Conservation (phyloP, 1,140 invertebrate genomes). For the Ridgeia piscesae region DNA sequence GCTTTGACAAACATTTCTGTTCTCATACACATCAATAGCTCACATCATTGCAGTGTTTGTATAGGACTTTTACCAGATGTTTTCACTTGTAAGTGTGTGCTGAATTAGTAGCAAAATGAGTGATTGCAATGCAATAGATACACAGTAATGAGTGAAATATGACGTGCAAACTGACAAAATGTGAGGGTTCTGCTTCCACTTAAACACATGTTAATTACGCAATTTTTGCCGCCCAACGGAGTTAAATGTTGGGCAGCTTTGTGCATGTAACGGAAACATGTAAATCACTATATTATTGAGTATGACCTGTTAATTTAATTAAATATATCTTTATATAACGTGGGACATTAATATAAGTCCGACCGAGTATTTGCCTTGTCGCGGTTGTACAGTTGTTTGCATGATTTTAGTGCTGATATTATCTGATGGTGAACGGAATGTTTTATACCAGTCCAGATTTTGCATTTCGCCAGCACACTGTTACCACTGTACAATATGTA, state of each 20-base stretch:
- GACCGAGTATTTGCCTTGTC: not conserved
- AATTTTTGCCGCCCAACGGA: not conserved
- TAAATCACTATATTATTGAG: not conserved
- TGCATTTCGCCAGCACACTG: not conserved
- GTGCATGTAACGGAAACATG: not conserved
- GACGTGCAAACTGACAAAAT: not conserved
- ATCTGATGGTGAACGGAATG: not conserved
- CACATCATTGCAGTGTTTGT: too few species aligned
- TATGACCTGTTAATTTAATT: not conserved
- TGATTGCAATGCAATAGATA: not conserved
- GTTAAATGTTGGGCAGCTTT: not conserved
- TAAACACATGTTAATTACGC: not conserved
- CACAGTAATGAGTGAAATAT: not conserved
- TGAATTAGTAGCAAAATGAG: not conserved
- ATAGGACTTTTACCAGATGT: not conserved
- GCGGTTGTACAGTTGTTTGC: not conserved
- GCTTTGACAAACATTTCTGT: not conserved
- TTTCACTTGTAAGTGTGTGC: not conserved
- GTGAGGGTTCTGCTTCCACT: not conserved
- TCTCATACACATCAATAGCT: too few species aligned
- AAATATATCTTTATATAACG: not conserved
- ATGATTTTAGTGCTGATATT: not conserved
- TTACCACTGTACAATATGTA: not conserved
- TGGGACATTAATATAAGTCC: not conserved
- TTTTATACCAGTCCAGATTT: not conserved